A percentile compares a stretch with the other conserved stretches of the same genome.
Conservation (phyloP, 1,140 invertebrate species). For the Chrysomallon squamiferum region DNA sequence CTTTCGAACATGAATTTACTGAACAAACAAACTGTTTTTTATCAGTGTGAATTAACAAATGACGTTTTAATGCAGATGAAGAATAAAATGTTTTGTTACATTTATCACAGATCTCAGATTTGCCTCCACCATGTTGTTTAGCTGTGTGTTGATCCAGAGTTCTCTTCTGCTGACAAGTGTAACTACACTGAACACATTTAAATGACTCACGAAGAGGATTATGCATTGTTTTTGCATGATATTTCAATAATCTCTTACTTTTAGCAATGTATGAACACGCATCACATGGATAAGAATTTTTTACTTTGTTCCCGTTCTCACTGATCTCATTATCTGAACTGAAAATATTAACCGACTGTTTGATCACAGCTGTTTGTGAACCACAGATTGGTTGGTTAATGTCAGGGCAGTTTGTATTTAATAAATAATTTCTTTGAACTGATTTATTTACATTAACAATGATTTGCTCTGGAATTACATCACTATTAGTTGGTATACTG, state of each 20-base stretch:
- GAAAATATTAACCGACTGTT: not conserved
- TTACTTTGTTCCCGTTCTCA: not conserved
- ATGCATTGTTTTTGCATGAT: slow-evolving; percentile 15
- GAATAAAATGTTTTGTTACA: slow-evolving; percentile 27
- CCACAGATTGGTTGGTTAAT: not conserved
- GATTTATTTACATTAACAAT: not conserved
- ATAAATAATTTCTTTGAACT: not conserved
- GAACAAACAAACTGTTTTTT: slow-evolving; percentile 20
- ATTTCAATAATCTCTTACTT: slow-evolving; percentile 4
- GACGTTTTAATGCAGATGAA: slow-evolving; percentile 22
- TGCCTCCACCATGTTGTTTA: slow-evolving; percentile 12
- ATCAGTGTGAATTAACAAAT: slow-evolving; percentile 21
- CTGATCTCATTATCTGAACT: not conserved
- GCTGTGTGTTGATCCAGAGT: slow-evolving; percentile 1
- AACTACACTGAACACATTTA: slow-evolving; percentile 21
- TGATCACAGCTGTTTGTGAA: not conserved
- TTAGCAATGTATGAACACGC: slow-evolving; percentile 4
- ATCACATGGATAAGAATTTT: not conserved
- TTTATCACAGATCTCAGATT: slow-evolving; percentile 14
- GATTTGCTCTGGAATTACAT: too few relatives aligned
- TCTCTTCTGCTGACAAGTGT: slow-evolving; percentile 18
- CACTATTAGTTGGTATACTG: too few relatives aligned
- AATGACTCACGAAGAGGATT: slow-evolving; percentile 8
- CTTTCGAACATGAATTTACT: slow-evolving; percentile 16
- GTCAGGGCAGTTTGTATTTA: not conserved